These are phyloP conservation scores for Kradibia gibbosae DNA, from an alignment of 1,140 invertebrate genomes.

Conservation along the genomic window DNA sequence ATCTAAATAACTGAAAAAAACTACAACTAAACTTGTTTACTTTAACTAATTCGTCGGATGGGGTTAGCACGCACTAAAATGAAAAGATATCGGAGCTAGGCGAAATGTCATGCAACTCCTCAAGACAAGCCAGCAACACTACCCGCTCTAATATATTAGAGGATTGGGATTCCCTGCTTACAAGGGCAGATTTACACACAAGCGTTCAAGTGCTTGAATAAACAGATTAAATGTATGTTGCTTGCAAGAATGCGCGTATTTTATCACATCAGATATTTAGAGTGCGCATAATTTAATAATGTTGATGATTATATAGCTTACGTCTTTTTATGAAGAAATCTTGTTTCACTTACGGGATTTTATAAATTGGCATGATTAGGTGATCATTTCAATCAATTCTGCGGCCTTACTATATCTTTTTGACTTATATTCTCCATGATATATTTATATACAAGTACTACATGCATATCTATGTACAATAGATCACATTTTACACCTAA, in stretches of 20 bases:
- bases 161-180: background rate
- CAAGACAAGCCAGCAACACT: background rate
- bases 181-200: background rate
- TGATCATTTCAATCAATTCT: too few relatives aligned
- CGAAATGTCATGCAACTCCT: slow-evolving; percentile 15
- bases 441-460: too few relatives aligned
- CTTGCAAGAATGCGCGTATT: background rate
- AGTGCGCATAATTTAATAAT: slow-evolving; percentile 53
- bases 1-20: background rate
- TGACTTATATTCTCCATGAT: background rate
- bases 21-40: slow-evolving; percentile 11
- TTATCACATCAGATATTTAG: slow-evolving; percentile 40
- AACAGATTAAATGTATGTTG: background rate
- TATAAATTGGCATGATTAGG: too few relatives aligned
- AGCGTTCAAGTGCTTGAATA: background rate
- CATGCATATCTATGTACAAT: too few relatives aligned
- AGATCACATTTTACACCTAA: too few relatives aligned
- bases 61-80: background rate
- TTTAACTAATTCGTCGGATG: slow-evolving; percentile 23
- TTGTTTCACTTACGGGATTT: slow-evolving; percentile 34
- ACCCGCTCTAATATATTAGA: slow-evolving; percentile 5
- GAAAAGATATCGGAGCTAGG: slow-evolving; percentile 36
- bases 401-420: too few relatives aligned
- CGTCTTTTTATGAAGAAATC: slow-evolving; percentile 54
- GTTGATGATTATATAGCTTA: slow-evolving; percentile 59